Base-by-base conservation (phyloP, 2,113 vertebrate species). In the Ptilorrhoa leucosticta region DNA sequence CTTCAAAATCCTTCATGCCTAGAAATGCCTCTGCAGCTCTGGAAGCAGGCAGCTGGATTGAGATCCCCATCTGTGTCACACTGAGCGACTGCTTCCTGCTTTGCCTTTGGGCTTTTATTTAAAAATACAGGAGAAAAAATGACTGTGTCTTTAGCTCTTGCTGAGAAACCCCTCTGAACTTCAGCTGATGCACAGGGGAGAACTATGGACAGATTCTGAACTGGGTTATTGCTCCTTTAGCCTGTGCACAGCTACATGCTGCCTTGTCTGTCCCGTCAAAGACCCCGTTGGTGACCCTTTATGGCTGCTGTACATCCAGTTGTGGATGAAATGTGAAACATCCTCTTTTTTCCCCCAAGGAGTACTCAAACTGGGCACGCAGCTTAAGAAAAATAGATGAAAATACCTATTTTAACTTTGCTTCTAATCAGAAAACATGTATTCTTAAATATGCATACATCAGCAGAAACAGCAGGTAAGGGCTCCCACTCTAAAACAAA, bases 401-500 rank as follows among this genome's bases (percentile, higher is more conserved):
- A 82, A 92, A 93, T 22, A 61, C 50, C 48, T 69, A 50, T 80
- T 87, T 87, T 76, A 90, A 68, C 37, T 88, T 70, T 39, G n/a
- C n/a, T 75, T 81, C 72, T 87, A 84, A 75, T 79, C 44, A 60
- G 21, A 86, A 84, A 94, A 78, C 11, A 48, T 80, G 24, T 63
- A 65, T 73, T 64, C 30, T 56, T 90, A 93, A 92, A 93, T 45
- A 84, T 64, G 83, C 90, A 60, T 13, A 53, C 51, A 40, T 89
- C 72, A 96, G 90, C 92, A 95, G 80, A 93, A 96, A 75, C 2
- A 75, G 33, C 1, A n/a, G 64, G 85, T 70, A 68, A 89, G 56
- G 64, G 37, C 60, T 96, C 64, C 56, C 51, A 51, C 51, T 86
- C 79, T 81, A 89, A 91, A 93, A 33, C 80, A 90, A 95, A 96